A percentile compares a stretch with the other conserved stretches of the same genome.
These are phyloP conservation scores for Pachycephala philippinensis DNA, from an alignment of 2,113 vertebrate genomes.

Conservation along the genomic window DNA sequence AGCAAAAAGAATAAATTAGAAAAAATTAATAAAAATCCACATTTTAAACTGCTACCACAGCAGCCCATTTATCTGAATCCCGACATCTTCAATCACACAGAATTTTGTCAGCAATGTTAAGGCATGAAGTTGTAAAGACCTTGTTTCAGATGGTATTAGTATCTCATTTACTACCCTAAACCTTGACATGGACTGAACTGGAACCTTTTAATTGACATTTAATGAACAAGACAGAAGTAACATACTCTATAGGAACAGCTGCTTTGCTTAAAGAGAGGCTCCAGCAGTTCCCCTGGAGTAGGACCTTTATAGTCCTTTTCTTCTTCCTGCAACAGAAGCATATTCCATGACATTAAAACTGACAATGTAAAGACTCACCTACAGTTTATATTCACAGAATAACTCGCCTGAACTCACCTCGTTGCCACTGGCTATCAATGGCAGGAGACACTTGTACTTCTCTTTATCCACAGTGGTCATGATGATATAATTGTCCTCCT, in stretches of 20 bases:
- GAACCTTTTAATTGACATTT: neutral
- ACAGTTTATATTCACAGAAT: neutral
- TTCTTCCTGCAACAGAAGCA: constrained; percentile 77
- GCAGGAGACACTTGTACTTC: constrained; percentile 94
- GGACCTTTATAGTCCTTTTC: constrained; percentile 87
- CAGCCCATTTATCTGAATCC: neutral
- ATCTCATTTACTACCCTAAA: neutral
- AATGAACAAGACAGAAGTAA: neutral
- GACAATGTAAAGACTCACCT: neutral
- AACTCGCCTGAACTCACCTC: constrained; percentile 74
- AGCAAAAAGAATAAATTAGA: fast-evolving
- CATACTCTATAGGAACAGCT: constrained; percentile 97
- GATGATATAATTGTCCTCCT: constrained; percentile 93
- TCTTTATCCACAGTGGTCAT: constrained; percentile 96
- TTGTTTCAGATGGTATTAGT: neutral
- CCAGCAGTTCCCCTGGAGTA: constrained; percentile 82
- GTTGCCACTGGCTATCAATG: constrained; percentile 79
- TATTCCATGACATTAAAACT: neutral
- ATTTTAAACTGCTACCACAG: neutral
- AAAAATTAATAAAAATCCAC: neutral
- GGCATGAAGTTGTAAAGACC: neutral
- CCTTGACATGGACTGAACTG: neutral
- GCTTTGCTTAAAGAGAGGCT: constrained; percentile 94
- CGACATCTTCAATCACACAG: neutral
- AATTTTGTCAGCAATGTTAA: neutral